Conservation (phyloP, 2,888 invertebrate genomes). For the Drosophila austrosaltans region DNA sequence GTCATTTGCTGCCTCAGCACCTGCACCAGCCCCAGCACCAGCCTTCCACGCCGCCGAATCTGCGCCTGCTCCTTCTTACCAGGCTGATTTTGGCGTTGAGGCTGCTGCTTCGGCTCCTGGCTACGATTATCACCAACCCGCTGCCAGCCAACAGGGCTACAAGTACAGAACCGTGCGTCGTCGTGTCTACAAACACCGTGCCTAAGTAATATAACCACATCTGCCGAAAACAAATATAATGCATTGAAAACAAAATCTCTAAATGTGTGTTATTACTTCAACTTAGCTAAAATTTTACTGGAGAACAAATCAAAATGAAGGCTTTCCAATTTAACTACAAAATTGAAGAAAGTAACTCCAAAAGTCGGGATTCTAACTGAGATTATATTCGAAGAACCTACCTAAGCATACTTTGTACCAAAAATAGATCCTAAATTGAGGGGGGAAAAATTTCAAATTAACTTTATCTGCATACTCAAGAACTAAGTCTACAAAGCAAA, state of each 20-base stretch:
- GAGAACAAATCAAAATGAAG: too few species aligned
- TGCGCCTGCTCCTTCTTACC: conserved; percentile 55
- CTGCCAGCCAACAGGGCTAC: conserved; percentile 54
- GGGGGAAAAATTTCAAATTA: too few species aligned
- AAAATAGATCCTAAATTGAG: too few species aligned
- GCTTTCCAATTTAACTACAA: too few species aligned
- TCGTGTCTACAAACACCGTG: conserved; percentile 64
- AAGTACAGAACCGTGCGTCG: conserved; percentile 71
- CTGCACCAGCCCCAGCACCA: conserved; percentile 40
- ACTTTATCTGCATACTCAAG: too few species aligned
- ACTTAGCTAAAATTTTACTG: too few species aligned
- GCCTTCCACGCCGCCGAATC: conserved; percentile 24
- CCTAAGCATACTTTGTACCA: too few species aligned
- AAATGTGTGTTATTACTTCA: background rate
- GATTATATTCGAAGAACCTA: too few species aligned
- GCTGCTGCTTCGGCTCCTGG: conserved; percentile 47
- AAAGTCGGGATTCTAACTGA: too few species aligned
- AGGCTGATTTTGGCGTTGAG: conserved; percentile 29
- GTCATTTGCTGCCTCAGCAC: conserved; percentile 30
- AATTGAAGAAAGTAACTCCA: too few species aligned
- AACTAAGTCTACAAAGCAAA: too few species aligned
- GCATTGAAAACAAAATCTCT: background rate
- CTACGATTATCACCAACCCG: conserved; percentile 55
- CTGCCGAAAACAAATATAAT: background rate
- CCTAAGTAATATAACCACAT: conserved; percentile 38